Conservation (phyloP, 2,113 vertebrate genomes). For the Callocephalon fimbriatum region DNA sequence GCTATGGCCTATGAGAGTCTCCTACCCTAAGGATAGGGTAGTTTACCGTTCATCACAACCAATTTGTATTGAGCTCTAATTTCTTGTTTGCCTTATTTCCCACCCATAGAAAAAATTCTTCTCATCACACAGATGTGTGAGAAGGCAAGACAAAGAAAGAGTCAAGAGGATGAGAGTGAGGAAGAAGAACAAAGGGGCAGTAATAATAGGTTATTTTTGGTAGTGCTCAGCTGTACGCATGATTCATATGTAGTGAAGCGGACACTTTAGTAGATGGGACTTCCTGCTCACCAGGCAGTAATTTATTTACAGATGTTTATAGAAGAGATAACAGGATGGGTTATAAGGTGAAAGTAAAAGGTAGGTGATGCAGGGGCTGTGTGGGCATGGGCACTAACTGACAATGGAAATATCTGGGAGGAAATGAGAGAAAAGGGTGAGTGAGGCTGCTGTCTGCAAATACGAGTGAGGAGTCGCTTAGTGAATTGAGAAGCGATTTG, state of each 20-base stretch:
- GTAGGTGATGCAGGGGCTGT: background rate
- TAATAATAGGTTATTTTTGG: background rate
- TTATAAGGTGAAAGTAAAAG: background rate
- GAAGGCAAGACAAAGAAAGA: background rate
- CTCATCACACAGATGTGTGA: background rate
- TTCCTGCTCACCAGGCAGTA: background rate
- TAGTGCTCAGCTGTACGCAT: background rate
- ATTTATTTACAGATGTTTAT: background rate
- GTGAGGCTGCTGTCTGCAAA: background rate
- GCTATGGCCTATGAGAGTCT: background rate
- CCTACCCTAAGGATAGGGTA: background rate
- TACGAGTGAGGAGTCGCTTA: fast-evolving
- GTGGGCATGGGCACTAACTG: background rate
- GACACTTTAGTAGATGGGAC: background rate
- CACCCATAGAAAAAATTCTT: background rate
- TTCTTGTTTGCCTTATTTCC: background rate
- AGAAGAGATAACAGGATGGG: background rate
- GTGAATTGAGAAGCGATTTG: background rate
- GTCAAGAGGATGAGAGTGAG: background rate
- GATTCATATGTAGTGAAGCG: background rate
- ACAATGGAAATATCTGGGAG: background rate
- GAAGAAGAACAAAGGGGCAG: background rate
- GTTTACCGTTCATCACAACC: background rate
- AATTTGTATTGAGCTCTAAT: background rate
- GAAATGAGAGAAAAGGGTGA: background rate